Conservation (phyloP, 2,888 invertebrate species). For the Prosopocoilus inquinatus region DNA sequence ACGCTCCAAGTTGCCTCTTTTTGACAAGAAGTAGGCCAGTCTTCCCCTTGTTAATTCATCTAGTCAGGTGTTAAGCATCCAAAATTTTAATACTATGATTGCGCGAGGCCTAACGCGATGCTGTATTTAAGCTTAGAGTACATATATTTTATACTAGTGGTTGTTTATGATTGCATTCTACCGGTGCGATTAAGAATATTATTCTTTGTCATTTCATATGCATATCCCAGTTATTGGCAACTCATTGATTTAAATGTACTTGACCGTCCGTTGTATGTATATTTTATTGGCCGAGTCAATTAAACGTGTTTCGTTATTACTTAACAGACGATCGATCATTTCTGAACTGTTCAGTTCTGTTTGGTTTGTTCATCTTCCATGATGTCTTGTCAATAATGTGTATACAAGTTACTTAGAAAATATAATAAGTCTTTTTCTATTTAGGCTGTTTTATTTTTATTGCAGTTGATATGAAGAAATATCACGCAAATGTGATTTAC, state of each 20-base stretch:
- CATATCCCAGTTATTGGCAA: slow-evolving; percentile 21
- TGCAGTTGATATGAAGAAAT: no score
- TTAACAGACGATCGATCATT: slow-evolving; percentile 16
- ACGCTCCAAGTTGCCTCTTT: slow-evolving; percentile 78
- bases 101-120: slow-evolving; percentile 10
- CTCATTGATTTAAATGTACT: slow-evolving; percentile 18
- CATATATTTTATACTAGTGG: slow-evolving; percentile 16
- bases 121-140: slow-evolving; percentile 5
- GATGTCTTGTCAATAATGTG: slow-evolving; percentile 46
- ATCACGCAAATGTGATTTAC: no score
- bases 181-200: background rate
- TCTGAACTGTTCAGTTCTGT: slow-evolving; percentile 34
- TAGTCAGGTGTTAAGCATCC: slow-evolving; percentile 13
- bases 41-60: slow-evolving; percentile 7
- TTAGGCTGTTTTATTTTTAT: slow-evolving; percentile 14
- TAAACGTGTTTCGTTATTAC: slow-evolving; percentile 22
- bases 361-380: slow-evolving; percentile 46
- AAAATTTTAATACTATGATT: slow-evolving; percentile 9
- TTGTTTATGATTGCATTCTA: slow-evolving; percentile 12
- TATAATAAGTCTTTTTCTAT: slow-evolving; percentile 31
- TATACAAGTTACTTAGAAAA: slow-evolving; percentile 36
- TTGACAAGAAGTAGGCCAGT: slow-evolving; percentile 64
- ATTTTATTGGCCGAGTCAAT: slow-evolving; percentile 20
- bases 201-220: slow-evolving; percentile 4
- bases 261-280: slow-evolving; percentile 29